These are phyloP conservation scores for Sturmia bella DNA, from an alignment of 2,888 invertebrate genomes.

Conservation along the genomic window DNA sequence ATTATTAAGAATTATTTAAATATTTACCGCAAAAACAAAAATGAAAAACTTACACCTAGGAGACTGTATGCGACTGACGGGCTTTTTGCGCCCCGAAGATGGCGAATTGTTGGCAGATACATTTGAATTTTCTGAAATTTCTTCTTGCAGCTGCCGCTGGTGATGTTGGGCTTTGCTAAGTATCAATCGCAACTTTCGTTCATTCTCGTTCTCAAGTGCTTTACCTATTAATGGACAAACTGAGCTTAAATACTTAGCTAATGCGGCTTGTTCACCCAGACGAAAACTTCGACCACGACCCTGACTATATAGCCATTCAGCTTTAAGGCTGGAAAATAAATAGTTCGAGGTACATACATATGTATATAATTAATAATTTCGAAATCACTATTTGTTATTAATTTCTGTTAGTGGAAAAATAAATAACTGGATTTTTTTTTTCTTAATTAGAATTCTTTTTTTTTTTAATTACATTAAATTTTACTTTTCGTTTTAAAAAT, in stretches of 20 bases:
- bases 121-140: constrained; percentile 83
- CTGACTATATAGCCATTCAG: constrained; percentile 97
- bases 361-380: no score
- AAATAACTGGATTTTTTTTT: no score
- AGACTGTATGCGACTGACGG: constrained; percentile 81
- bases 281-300: constrained; percentile 94
- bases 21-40: neutral
- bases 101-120: constrained; percentile 81
- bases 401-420: no score
- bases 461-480: no score
- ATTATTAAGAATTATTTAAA: neutral
- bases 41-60: constrained; percentile 78
- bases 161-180: constrained; percentile 95
- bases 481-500: no score
- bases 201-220: constrained; percentile 91
- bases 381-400: no score
- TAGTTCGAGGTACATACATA: no score
- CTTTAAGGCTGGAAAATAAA: constrained; percentile 87
- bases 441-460: no score
- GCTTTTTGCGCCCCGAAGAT: constrained; percentile 79
- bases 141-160: constrained; percentile 91
- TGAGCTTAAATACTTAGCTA: constrained; percentile 91
- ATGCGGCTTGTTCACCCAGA: constrained; percentile 90
- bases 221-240: constrained; percentile 93
- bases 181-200: constrained; percentile 92